These are phyloP conservation scores for Caligus rogercresseyi DNA, from an alignment of 1,140 invertebrate genomes.

Conservation along the genomic window DNA sequence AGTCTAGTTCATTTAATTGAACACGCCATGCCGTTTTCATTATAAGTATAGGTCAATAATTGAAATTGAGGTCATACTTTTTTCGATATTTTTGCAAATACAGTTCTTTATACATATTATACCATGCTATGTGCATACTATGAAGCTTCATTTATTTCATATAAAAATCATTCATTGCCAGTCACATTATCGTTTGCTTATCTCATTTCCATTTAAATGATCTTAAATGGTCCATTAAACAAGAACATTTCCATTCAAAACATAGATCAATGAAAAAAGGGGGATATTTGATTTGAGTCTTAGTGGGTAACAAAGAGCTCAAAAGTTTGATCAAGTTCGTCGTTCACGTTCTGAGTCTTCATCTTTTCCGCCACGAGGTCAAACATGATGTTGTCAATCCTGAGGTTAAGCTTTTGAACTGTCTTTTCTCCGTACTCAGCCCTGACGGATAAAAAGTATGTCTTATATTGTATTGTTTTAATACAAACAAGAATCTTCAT, in stretches of 20 bases:
- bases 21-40: too few species aligned
- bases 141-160: neutral
- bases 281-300: neutral
- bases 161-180: neutral
- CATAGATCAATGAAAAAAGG: too few species aligned
- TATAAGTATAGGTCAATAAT: too few species aligned
- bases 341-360: slow-evolving; percentile 20
- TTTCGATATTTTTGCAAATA: too few species aligned
- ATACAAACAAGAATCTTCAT: neutral
- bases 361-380: slow-evolving; percentile 18
- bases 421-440: slow-evolving; percentile 20
- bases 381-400: slow-evolving; percentile 18
- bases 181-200: neutral
- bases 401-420: slow-evolving; percentile 17
- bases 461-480: neutral
- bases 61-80: too few species aligned
- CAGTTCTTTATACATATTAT: too few species aligned
- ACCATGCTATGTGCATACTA: neutral
- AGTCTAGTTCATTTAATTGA: too few species aligned
- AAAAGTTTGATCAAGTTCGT: slow-evolving; percentile 20
- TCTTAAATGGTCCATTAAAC: neutral
- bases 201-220: neutral
- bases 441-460: neutral
- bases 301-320: slow-evolving; percentile 15
- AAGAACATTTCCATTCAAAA: neutral